Percentiles rank a stretch among this genome's conserved stretches.
Conservation (phyloP, 2,113 vertebrate genomes). For the Panthera tigris region DNA sequence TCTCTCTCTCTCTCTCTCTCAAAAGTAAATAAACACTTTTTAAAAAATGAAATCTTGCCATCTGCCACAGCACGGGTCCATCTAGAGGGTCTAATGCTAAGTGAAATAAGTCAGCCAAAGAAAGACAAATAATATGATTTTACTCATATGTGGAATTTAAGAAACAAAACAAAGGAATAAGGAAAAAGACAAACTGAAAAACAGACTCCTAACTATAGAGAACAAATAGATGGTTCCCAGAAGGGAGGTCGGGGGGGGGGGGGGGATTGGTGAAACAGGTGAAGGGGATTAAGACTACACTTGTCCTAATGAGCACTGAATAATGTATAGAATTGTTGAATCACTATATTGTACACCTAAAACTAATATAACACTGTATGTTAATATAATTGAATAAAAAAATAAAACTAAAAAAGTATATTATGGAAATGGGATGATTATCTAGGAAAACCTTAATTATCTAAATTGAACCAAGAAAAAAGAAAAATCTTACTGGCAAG, state of each 20-base stretch:
- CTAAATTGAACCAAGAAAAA: slow-evolving; percentile 8
- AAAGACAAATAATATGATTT: neutral
- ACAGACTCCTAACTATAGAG: neutral
- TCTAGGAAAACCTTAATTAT: neutral
- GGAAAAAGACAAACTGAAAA: neutral
- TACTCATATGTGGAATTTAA: neutral
- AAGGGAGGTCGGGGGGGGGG: neutral
- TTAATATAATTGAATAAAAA: too few relatives aligned
- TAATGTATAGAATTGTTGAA: too few relatives aligned
- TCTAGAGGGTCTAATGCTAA: neutral
- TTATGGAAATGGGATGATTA: neutral
- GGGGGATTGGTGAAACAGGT: neutral
- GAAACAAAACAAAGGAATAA: neutral
- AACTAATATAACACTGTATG: too few relatives aligned
- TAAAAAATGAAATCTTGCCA: neutral
- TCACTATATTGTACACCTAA: too few relatives aligned
- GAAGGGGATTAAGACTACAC: neutral
- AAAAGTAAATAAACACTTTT: too few relatives aligned
- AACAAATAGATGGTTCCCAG: neutral
- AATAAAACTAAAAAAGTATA: neutral
- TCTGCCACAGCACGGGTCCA: neutral
- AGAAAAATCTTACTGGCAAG: neutral
- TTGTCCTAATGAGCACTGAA: too few relatives aligned
- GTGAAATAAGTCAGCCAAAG: neutral
- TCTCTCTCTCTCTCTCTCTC: too few relatives aligned